phyloP scores from a whole-genome alignment of 1,140 invertebrate species.

The Drosophila athabasca region DNA sequence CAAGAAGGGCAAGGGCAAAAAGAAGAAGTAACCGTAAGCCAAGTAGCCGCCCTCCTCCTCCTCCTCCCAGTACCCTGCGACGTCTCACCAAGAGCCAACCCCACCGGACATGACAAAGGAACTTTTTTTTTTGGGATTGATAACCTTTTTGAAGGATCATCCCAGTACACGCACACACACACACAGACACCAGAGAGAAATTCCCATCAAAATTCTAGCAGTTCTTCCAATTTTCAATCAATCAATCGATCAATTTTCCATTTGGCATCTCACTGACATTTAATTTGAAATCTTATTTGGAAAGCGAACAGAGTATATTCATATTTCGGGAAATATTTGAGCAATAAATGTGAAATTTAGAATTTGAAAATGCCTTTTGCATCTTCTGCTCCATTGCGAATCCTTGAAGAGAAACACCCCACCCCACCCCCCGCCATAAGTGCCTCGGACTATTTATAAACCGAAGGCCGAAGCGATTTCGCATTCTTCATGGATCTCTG shows the following conservation, averaged over 20 bases:
- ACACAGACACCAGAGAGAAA: background rate
- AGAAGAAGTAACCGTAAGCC: slow-evolving; percentile 28
- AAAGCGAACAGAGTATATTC: background rate
- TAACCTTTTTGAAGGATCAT: no score
- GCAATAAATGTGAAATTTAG: slow-evolving; percentile 44
- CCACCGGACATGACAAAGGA: slow-evolving; percentile 17
- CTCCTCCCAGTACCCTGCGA: no score
- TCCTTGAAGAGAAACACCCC: no score
- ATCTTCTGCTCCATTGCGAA: no score
- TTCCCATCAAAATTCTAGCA: slow-evolving; percentile 8
- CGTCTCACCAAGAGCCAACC: background rate
- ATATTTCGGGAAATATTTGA: slow-evolving; percentile 13
- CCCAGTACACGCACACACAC: background rate
- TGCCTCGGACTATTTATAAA: no score
- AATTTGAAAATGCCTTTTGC: background rate
- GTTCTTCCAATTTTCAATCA: background rate
- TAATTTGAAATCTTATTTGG: no score
- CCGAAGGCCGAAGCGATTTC: background rate
- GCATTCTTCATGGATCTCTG: slow-evolving; percentile 6
- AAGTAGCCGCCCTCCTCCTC: no score
- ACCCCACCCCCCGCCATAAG: no score
- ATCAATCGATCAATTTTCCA: no score
- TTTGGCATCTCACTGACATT: slow-evolving; percentile 1
- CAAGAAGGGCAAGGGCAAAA: slow-evolving; percentile 57
- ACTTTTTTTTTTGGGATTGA: background rate